Evolutionary conservation across 2,113 vertebrate species (phyloP).

Genomic region (Xenopus laevis): DNA sequence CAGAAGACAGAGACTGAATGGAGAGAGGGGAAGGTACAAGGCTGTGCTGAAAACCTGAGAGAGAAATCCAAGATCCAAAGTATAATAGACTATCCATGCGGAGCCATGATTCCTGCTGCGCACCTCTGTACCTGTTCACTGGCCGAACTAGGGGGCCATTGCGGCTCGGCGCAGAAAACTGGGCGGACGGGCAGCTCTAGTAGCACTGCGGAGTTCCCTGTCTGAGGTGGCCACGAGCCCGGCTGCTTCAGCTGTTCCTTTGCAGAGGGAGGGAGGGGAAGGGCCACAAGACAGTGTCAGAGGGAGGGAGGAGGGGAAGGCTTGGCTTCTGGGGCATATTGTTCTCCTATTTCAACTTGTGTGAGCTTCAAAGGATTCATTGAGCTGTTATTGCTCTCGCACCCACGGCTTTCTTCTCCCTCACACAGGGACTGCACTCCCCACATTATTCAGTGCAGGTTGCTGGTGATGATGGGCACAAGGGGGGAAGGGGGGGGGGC

Average conservation of each 20-base stretch:
- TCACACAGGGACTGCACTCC: neutral
- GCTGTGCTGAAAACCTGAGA: too few relatives aligned
- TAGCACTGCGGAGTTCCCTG: too few relatives aligned
- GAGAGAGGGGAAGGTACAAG: slow-evolving; percentile 20
- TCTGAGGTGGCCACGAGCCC: neutral
- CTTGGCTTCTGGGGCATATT: slow-evolving; percentile 13
- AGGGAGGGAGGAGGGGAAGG: slow-evolving; percentile 16
- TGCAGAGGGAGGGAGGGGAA: slow-evolving; percentile 10
- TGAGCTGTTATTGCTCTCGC: neutral
- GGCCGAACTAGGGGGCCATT: too few relatives aligned
- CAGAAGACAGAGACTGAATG: slow-evolving; percentile 27
- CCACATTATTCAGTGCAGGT: neutral
- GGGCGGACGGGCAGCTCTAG: too few relatives aligned
- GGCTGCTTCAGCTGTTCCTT: slow-evolving; percentile 16
- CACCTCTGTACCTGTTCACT: too few relatives aligned
- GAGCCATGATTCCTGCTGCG: too few relatives aligned
- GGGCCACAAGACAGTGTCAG: slow-evolving; percentile 14
- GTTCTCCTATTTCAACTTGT: slow-evolving; percentile 18
- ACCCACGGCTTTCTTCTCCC: neutral
- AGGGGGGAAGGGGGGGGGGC: neutral
- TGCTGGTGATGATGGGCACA: neutral
- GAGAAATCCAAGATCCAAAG: too few relatives aligned
- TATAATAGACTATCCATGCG: too few relatives aligned
- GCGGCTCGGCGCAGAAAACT: too few relatives aligned
- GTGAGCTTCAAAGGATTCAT: neutral